Evolutionary conservation across 1,140 invertebrate species (phyloP).

Genomic region (Akabosia matsudoensis): DNA sequence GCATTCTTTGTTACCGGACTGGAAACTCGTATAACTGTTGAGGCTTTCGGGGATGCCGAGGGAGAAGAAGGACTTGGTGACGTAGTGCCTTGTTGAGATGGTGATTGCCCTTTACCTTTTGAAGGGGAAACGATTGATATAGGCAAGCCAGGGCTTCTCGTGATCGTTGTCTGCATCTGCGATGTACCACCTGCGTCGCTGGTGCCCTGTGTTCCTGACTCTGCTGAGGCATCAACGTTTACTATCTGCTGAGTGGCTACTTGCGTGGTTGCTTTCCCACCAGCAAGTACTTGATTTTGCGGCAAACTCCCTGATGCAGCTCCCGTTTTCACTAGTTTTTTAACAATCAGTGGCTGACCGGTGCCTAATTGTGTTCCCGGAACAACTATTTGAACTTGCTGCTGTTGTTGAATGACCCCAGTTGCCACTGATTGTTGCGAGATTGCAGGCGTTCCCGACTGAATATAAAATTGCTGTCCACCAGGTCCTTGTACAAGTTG

Average conservation of each 20-base stretch:
- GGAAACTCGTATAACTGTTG: neutral
- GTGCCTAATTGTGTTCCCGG: slow-evolving; percentile 53
- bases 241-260: too few species aligned
- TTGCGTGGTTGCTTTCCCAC: neutral
- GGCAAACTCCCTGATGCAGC: neutral
- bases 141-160: slow-evolving; percentile 21
- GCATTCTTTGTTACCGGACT: neutral
- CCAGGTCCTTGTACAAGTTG: neutral
- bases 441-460: neutral
- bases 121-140: slow-evolving; percentile 42
- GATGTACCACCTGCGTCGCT: slow-evolving; percentile 34
- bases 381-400: slow-evolving; percentile 45
- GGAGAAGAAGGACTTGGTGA: neutral
- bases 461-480: neutral
- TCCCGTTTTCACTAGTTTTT: slow-evolving; percentile 18
- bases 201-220: too few species aligned
- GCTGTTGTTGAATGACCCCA: slow-evolving; percentile 45
- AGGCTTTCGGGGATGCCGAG: neutral
- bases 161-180: slow-evolving; percentile 3
- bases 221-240: too few species aligned
- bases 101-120: slow-evolving; percentile 18
- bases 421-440: slow-evolving; percentile 15
- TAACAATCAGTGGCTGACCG: slow-evolving; percentile 74
- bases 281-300: neutral
- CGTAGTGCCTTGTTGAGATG: neutral